Percentiles rank a stretch among this genome's conserved stretches.
phyloP scores from a whole-genome alignment of 1,140 invertebrate species.

The Ditylenchus dipsaci region DNA sequence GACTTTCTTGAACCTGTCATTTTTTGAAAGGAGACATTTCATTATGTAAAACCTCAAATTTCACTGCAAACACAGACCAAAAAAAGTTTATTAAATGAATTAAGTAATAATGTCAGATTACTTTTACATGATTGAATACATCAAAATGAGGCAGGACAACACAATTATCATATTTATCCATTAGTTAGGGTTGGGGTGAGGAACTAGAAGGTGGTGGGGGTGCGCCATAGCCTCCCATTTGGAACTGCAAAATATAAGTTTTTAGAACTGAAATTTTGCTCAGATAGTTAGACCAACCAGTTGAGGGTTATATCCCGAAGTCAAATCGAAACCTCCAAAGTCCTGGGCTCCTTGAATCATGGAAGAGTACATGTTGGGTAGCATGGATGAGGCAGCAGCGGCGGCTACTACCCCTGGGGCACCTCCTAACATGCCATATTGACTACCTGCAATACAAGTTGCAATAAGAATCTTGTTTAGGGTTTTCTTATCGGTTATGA shows the following conservation, averaged over 20 bases:
- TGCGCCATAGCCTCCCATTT: slow-evolving; percentile 26
- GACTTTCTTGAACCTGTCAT: no score
- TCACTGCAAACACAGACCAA: no score
- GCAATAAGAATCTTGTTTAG: no score
- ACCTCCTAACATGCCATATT: slow-evolving; percentile 46
- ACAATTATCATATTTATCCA: background rate
- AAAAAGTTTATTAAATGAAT: no score
- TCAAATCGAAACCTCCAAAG: slow-evolving; percentile 27
- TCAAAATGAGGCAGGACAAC: background rate
- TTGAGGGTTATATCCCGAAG: slow-evolving; percentile 31
- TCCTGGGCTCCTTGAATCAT: slow-evolving; percentile 25
- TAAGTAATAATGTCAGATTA: no score
- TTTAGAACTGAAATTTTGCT: background rate
- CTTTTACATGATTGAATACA: background rate
- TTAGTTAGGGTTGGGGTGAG: background rate
- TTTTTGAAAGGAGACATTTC: no score
- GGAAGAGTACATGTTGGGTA: slow-evolving; percentile 31
- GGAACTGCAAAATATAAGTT: slow-evolving; percentile 14
- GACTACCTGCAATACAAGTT: slow-evolving; percentile 32
- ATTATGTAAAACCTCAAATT: no score
- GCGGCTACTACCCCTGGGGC: slow-evolving; percentile 32
- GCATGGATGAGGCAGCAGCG: slow-evolving; percentile 37
- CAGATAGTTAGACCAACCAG: slow-evolving; percentile 12
- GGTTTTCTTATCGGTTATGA: no score
- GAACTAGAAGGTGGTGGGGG: slow-evolving; percentile 10